Base-by-base conservation (phyloP, 2,113 vertebrate genomes). In the Lepisosteus osseus region DNA sequence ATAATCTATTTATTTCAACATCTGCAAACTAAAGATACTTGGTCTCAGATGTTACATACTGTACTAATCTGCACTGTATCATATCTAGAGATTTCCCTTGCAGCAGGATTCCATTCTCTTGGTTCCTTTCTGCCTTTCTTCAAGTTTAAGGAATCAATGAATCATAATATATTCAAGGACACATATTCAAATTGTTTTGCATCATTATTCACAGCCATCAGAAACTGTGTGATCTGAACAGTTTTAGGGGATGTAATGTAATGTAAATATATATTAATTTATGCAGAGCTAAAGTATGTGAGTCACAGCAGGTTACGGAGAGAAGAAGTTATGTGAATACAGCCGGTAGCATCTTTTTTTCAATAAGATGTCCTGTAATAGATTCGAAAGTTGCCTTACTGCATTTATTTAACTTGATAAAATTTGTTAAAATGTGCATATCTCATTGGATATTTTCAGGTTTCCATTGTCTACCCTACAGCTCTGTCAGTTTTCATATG, bases 1-100 rank as follows among this genome's bases (percentile, higher is more conserved):
- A n/a, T 66, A 45, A 41, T 40, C 56, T 41, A 64, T 72, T 72
- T 64, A 40, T 72, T 45, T 47, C 29, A 72, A 41, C 13, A 51
- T 5, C 12, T 3, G 41, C 71, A 72, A 65, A 66, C 65, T 57
- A 67, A 71, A 17, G 47, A 41, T 9, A 54, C 63, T 47, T 54
- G 54, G 44, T 41, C 8, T 54, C n/a, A 67, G 11, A 47, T 47
- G 29, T 44, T 9, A 7, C 45, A 7, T 54, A 41, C 14, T 9
- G 8, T 54, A 54, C 15, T 41, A 55, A 14, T 56, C 17, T 13
- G 54, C 66, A 55, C 47, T 51, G n/a, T n/a, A 17, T 51, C 47
- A 67, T 55, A 54, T 7, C 59, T 6, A 40, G 64, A n/a, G 44
- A 13, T 45, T 47, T 67, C 55, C 71, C 44, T 42, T 9, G 9